Evolutionary conservation across 1,140 invertebrate species (phyloP), one percentile per base, ranked within the genome.

Genomic region (Heliconius himera): DNA sequence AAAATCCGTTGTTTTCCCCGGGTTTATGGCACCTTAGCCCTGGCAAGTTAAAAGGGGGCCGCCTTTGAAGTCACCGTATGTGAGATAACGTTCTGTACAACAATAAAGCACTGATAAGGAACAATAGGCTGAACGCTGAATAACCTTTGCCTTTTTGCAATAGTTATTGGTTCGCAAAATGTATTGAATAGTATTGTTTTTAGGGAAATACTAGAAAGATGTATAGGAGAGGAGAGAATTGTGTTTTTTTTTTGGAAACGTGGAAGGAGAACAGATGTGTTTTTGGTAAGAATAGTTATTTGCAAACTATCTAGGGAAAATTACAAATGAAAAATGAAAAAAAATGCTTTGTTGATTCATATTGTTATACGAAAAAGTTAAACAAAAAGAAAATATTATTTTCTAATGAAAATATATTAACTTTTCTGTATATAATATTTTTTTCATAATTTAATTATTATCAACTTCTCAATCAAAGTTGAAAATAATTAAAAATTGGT

Each of bases 61-160:
- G 36, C 74, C 73, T 90, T 89, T 88, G 81, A 88, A 83, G 81
- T 81, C 71, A 78, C 77, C 87, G 86, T 87, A 83, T 87, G 88
- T 88, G 87, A 83, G 84, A 88, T 82, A 83, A 80, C 73, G 38
- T 33, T 70, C 26, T 18, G 9, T 22, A 56, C 38, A 49, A 90
- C 83, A 90, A 90, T 85, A 75, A 85, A 74, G 3, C 73, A 82
- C 81, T 79, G 89, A 90, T 90, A 88, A 88, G 78, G 36, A 56
- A 81, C 76, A 80, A 82, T 49, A 56, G 41, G 72, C 36, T 46
- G 18, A 54, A 56, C 6, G 26, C 16, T 20, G 78, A 78, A 73
- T 82, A 71, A 81, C 76, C 73, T 81, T 80, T 77, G 73, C 29
- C 71, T 56, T 56, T 36, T 56, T 11, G 54, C 54, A 22, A 56